Percentiles rank a stretch among this genome's conserved stretches.
Evolutionary conservation across 2,797 vertebrate genomes (phyloP).

Genomic region (Alauda arvensis): DNA sequence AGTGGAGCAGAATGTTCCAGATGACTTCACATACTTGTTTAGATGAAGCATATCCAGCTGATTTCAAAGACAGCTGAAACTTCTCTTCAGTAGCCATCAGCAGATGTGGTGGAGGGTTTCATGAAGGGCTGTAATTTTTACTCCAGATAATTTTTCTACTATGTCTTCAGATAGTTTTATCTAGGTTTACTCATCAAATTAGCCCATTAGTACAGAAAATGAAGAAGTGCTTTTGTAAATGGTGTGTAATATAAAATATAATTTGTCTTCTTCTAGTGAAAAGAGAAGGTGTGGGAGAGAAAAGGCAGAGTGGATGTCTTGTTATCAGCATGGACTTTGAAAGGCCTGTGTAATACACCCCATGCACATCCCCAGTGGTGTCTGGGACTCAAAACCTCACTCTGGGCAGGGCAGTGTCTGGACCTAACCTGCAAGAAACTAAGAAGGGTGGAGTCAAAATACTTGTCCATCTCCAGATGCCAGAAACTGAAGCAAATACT

Average conservation of each 20-base stretch:
- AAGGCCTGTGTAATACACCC: neutral
- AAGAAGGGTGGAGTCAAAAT: neutral
- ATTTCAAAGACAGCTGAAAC: neutral
- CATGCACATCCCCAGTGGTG: fast-evolving
- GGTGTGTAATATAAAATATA: neutral
- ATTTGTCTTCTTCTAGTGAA: neutral
- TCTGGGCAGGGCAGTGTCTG: neutral
- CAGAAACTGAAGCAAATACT: neutral
- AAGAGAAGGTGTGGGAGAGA: neutral
- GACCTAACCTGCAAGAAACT: neutral
- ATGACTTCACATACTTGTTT: neutral
- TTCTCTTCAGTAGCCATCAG: neutral
- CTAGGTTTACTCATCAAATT: neutral
- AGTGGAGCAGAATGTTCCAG: neutral
- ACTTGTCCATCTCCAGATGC: neutral
- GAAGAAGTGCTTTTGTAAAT: neutral
- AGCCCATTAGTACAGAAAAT: neutral
- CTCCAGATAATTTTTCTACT: neutral
- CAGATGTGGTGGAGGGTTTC: neutral
- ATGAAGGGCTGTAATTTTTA: neutral
- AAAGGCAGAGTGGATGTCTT: neutral
- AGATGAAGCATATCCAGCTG: neutral
- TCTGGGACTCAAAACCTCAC: neutral
- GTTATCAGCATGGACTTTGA: neutral
- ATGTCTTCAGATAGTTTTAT: neutral